Conservation (phyloP, 1,140 invertebrate species). For the Apis cerana region DNA sequence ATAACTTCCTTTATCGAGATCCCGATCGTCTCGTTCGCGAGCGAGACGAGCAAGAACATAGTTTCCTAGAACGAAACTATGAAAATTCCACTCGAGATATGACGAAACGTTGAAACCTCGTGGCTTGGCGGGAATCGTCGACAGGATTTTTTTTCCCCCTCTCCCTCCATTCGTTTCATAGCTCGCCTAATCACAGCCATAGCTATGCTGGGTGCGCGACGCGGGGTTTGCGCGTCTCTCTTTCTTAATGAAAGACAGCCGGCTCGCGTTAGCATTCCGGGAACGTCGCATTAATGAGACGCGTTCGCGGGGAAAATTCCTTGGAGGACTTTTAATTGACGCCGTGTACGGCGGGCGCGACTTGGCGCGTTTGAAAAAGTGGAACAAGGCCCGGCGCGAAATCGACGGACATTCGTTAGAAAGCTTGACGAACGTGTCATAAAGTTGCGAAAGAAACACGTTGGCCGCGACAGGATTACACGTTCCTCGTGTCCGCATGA, state of each 20-base stretch:
- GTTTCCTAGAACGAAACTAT: not conserved
- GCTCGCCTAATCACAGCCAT: conserved; percentile 35
- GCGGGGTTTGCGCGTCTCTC: not conserved
- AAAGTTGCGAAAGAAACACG: conserved; percentile 46
- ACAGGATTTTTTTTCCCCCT: not conserved
- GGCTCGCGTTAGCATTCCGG: conserved; percentile 28
- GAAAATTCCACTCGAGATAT: not conserved
- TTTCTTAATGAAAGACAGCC: conserved; percentile 37
- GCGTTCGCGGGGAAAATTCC: conserved; percentile 50
- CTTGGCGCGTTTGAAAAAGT: conserved; percentile 63
- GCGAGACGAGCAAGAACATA: not conserved
- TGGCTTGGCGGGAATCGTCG: not conserved
- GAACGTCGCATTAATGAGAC: conserved; percentile 48
- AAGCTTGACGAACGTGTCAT: conserved; percentile 37
- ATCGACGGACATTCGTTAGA: conserved; percentile 59
- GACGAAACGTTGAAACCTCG: not conserved
- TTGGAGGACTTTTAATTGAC: conserved; percentile 60
- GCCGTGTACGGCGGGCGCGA: conserved; percentile 38
- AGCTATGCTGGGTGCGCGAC: conserved; percentile 25
- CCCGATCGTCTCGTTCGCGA: too few relatives aligned
- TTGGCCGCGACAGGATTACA: conserved; percentile 12
- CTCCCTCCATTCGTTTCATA: not conserved
- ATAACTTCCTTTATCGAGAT: not conserved
- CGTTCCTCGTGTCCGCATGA: not conserved
- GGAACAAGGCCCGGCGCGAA: conserved; percentile 72